Conservation (phyloP, 2,113 vertebrate species). For the Lepus americanus region DNA sequence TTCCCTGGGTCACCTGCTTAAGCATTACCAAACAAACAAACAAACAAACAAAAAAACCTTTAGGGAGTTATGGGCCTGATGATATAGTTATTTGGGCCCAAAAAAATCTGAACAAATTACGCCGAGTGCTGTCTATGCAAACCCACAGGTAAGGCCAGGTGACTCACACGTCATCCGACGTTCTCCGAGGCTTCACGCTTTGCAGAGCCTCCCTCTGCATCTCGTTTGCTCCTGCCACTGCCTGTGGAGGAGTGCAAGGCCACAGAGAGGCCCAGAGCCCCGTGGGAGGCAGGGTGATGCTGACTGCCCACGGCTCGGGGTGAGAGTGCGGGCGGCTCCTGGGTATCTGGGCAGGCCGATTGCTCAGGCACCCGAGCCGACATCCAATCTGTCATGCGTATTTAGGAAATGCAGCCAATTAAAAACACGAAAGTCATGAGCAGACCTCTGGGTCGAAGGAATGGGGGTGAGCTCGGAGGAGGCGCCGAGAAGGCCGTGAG, state of each 20-base stretch:
- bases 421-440: not conserved
- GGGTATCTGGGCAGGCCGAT: not conserved
- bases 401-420: constrained; percentile 49
- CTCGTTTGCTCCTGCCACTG: not conserved
- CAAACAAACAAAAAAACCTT: not conserved
- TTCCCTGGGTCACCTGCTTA: not conserved
- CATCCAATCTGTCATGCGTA: not conserved
- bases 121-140: not conserved
- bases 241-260: not conserved
- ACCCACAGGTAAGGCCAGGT: not conserved
- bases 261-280: not conserved
- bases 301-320: not conserved
- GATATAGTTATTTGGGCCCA: not conserved
- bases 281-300: fast-evolving
- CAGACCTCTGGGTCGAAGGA: not conserved
- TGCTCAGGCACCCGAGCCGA: not conserved
- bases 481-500: not conserved
- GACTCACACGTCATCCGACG: not conserved
- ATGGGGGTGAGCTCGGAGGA: not conserved
- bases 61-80: not conserved
- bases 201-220: not conserved
- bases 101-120: not conserved
- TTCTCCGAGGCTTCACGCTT: not conserved
- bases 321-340: too few species aligned
- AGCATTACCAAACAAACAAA: not conserved